Evolutionary conservation across 2,888 invertebrate species (phyloP), one percentile per base, ranked within the genome.

Genomic region (Gymnosoma rotundatum): DNA sequence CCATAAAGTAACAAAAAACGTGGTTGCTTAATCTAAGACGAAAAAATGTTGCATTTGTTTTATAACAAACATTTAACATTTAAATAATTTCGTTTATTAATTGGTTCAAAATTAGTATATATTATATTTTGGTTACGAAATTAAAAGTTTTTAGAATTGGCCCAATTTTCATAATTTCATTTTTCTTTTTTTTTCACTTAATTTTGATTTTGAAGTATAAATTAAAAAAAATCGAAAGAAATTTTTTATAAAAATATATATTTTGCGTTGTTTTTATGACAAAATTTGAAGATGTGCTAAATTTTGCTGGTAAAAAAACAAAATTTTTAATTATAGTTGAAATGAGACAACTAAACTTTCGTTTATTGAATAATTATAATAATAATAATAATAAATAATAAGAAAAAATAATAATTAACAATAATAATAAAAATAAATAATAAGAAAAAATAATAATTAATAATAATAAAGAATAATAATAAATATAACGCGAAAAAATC

Each of bases 121-220:
- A 66, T 58, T 67, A 66, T 58, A 38, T 79, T 79, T 73, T 74
- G 42, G 60, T 80, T 74, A 45, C 54, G 16, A 80, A 78, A 66
- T 69, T 52, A 48, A 64, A n/a, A 18, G 75, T 70, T 72, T 64
- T 48, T 50, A 67, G 61, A 81, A 86, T 86, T 83, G 83, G 86
- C 86, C 86, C 86, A 86, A 86, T 86, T 83, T 83, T 78, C 69
- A 75, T 81, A 69, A 81, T 75, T 81, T 69, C 4, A 9, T 79
- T 36, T 66, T 79, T 8, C 38, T 42, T 18, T 18, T 36, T 58
- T 83, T 18, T 36, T 58, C 76, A 50, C 9, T 64, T 74, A 61
- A 54, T 72, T 78, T 67, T 8, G n/a, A 61, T 45, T 58, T 73
- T 20, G 10, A 45, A 21, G 60, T 69, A 42, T 42, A 18, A 67